Conservation (phyloP, 2,113 vertebrate species). For the Calyptomena viridis region DNA sequence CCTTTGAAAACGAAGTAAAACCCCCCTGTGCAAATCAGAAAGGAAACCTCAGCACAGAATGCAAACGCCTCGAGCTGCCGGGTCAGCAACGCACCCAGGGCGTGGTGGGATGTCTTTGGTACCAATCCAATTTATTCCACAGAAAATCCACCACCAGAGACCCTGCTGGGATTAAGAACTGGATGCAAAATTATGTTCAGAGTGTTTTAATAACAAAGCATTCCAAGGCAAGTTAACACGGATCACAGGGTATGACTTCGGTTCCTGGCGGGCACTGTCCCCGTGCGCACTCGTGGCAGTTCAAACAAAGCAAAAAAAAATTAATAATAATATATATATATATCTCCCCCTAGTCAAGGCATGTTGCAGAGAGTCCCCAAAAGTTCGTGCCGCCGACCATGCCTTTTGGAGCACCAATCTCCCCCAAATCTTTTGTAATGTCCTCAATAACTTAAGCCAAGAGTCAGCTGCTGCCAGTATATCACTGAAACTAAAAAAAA, state of each 20-base stretch:
- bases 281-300: neutral
- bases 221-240: slow-evolving; percentile 35
- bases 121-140: slow-evolving; percentile 24
- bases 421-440: neutral
- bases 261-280: neutral
- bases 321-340: neutral
- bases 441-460: slow-evolving; percentile 66
- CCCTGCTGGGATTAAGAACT: neutral
- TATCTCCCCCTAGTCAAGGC: slow-evolving; percentile 22
- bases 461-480: slow-evolving; percentile 64
- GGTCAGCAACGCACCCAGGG: neutral
- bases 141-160: neutral
- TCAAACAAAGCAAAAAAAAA: neutral
- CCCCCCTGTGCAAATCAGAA: neutral
- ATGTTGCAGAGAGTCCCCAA: slow-evolving; percentile 44
- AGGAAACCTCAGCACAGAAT: slow-evolving; percentile 30
- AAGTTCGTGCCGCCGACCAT: slow-evolving; percentile 3
- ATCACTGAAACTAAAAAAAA: slow-evolving; percentile 57
- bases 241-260: neutral
- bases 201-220: slow-evolving; percentile 45
- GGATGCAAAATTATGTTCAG: slow-evolving; percentile 8
- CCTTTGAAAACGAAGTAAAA: neutral
- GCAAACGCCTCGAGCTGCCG: neutral
- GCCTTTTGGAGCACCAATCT: slow-evolving; percentile 66
- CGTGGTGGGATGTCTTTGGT: slow-evolving; percentile 43